Base-by-base conservation (phyloP, 1,140 invertebrate species). In the Aporrectodea caliginosa region DNA sequence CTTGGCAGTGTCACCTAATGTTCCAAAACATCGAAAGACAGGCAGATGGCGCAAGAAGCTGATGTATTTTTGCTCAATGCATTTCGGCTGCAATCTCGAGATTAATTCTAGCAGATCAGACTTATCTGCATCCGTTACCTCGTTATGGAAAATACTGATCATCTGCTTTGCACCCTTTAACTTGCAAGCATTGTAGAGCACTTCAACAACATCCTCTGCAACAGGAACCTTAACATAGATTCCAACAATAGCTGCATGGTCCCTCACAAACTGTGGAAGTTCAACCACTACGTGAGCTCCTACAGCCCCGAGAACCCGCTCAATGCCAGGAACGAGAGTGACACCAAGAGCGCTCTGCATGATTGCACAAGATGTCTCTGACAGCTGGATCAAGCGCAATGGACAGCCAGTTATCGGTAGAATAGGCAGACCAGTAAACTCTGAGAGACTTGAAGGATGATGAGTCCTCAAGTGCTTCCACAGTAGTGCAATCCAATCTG, bases 391-490 rank as follows among this genome's bases (percentile, higher is more conserved):
- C 16, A 78, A 22, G n/a, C 32, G 2, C 77, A 72, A 6, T 14
- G 70, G 70, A 27, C 12, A 2, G n/a, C 27, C 27, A 14, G n/a
- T 72, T 6, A 72, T 12, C 2, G 70, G 70, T 12, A 72, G 70
- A 35, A 22, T 12, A 78, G 68, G 30, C 29, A 35, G 31, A n/a
- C n/a, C 68, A n/a, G 77, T 6, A 33, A 70, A 16, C 30, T n/a
- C 27, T 2, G n/a, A 71, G 1, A 31, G 27, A 70, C 70, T 34
- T 32, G 29, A 32, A n/a, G 14, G 43, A 58, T 12, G 22, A 22
- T 58, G 43, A 22, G 43, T 58, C 43, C 43, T 58, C 34, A 69
- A 29, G 58, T 35, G 43, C 43, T 43, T 16, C 75, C 75, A 77
- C 27, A 77, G 12, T 6, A 27, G 14, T 69, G 33, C n/a, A 12